A percentile compares a stretch with the other conserved stretches of the same genome.
phyloP scores from a whole-genome alignment of 2,888 invertebrate genomes.

The Ernsta delagoae region DNA sequence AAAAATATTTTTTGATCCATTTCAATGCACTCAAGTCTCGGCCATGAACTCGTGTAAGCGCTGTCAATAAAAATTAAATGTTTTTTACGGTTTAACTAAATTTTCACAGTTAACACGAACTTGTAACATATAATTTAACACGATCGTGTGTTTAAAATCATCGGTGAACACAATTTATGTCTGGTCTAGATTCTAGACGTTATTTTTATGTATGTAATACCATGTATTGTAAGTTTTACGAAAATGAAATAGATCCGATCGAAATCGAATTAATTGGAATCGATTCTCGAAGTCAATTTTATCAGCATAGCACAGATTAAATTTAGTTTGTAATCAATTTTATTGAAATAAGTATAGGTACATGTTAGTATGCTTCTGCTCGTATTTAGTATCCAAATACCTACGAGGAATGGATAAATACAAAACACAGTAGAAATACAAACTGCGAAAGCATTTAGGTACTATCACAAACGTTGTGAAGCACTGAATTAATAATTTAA shows the following conservation, averaged over 20 bases:
- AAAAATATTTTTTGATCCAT: background rate
- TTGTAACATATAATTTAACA: conserved; percentile 15
- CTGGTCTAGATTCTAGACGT: background rate
- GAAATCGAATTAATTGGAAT: no score
- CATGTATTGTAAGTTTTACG: background rate
- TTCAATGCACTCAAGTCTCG: background rate
- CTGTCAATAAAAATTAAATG: conserved; percentile 26
- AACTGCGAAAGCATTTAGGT: no score
- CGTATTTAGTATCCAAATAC: no score
- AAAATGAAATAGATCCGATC: background rate
- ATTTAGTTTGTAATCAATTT: background rate
- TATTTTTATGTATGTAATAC: background rate
- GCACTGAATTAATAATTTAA: no score
- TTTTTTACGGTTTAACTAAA: conserved; percentile 18
- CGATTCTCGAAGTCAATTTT: background rate
- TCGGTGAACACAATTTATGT: background rate
- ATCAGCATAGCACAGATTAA: background rate
- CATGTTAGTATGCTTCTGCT: no score
- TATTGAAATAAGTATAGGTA: background rate
- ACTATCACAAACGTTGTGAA: no score
- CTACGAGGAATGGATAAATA: no score
- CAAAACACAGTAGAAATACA: no score
- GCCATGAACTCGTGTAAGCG: conserved; percentile 23
- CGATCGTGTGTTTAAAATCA: conserved; percentile 6
- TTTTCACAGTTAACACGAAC: conserved; percentile 24